Evolutionary conservation across 2,113 vertebrate species (phyloP).

Genomic region (Odontophorus gujanensis): DNA sequence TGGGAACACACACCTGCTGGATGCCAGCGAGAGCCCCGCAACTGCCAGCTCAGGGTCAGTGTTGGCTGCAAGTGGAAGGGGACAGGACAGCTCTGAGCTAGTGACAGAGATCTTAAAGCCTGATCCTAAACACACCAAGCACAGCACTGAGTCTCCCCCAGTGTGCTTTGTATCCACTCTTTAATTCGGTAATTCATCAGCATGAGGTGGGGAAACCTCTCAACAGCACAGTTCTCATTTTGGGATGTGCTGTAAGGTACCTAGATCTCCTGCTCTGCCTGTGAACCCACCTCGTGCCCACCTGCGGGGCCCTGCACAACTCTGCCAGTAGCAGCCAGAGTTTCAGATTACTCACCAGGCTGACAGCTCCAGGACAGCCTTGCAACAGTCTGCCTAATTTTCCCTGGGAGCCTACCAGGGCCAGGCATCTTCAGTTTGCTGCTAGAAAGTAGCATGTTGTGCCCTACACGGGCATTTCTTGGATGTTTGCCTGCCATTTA

Average conservation of each 20-base stretch:
- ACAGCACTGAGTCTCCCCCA: background rate
- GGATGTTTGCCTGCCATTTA: fast-evolving
- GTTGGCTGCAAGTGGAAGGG: background rate
- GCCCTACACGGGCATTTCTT: fast-evolving
- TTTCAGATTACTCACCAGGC: background rate
- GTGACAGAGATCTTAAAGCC: background rate
- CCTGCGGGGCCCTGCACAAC: background rate
- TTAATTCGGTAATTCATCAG: background rate
- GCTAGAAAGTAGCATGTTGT: background rate
- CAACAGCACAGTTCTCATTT: background rate
- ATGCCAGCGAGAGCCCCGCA: fast-evolving
- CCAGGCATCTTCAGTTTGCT: background rate
- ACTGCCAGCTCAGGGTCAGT: fast-evolving
- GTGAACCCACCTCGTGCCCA: fast-evolving
- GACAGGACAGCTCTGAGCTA: background rate
- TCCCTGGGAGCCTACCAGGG: background rate
- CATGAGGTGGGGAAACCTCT: background rate
- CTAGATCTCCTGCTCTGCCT: background rate
- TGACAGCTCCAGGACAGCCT: background rate
- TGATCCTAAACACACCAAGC: background rate
- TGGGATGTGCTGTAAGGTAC: background rate
- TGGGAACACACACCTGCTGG: background rate
- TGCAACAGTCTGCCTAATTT: background rate
- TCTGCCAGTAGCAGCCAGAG: background rate
- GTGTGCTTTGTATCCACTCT: background rate